Evolutionary conservation across 2,888 invertebrate species (phyloP), one percentile per base, ranked within the genome.

Genomic region (Leptura quadrifasciata): DNA sequence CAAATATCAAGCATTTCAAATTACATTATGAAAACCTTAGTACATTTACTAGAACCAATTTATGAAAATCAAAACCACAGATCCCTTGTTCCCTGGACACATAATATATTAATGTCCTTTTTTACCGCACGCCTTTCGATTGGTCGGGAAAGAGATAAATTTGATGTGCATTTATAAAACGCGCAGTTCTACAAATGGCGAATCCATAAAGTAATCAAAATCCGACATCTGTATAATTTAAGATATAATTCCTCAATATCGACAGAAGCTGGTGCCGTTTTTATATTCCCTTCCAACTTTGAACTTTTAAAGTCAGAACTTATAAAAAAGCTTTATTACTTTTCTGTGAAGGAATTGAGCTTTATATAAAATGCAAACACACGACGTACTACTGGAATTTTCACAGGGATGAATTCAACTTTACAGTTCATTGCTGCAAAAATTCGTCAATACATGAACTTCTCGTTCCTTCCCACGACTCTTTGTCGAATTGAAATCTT

Each of bases 281-380:
- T 83, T 82, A 81, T 82, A 80, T 81, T 81, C 80, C 75, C 77
- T 78, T 75, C 77, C 74, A 77, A 79, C 79, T 81, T 79, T 82
- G 80, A 83, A 81, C 80, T 82, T 80, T 79, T 54, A 74, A 77
- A 81, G 79, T 73, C 80, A 81, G 82, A 83, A 82, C 82, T 83
- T 84, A 84, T 83, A 84, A 82, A 80, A 81, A 82, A 82, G 83
- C 84, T 84, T 85, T 85, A 85, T 84, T 85, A 83, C 84, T 83
- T 84, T 84, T 81, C 83, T 79, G 76, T 76, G 72, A 80, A 81
- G 81, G 81, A 83, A 83, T 80, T 80, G 81, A 82, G 85, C 82
- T 84, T 84, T 83, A 84, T 84, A 82, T 84, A 84, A 84, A 84
- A 85, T 84, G 84, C 85, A 84, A 84, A 84, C 83, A 84, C 81